A percentile compares a stretch with the other conserved stretches of the same genome.
Conservation (phyloP, 2,113 vertebrate genomes). For the Eublepharis macularius region DNA sequence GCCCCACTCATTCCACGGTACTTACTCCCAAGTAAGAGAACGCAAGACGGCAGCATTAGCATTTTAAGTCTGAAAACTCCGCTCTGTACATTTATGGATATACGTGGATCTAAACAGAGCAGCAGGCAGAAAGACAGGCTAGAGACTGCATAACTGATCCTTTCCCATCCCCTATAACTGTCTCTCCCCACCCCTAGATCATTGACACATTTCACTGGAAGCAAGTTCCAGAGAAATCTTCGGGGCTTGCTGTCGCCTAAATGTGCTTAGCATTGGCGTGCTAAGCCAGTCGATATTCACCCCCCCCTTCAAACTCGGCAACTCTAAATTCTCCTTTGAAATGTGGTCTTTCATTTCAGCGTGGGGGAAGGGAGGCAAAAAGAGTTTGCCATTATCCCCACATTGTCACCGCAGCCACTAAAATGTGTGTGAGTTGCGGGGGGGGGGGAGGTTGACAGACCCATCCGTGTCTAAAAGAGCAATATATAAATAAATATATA, state of each 20-base stretch:
- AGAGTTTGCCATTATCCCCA: neutral
- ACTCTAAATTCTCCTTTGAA: neutral
- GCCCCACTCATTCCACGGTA: too few species aligned
- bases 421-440: conserved; percentile 11
- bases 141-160: too few species aligned
- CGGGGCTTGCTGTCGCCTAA: neutral
- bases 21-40: neutral
- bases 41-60: neutral
- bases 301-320: neutral
- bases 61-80: neutral
- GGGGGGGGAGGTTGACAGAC: conserved; percentile 9
- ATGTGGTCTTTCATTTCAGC: neutral
- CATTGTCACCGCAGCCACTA: conserved; percentile 3
- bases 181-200: neutral
- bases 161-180: neutral
- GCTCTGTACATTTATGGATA: neutral
- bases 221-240: neutral
- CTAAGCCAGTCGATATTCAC: neutral
- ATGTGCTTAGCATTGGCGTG: neutral
- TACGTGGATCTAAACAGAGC: neutral
- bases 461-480: conserved; percentile 34
- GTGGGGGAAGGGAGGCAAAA: neutral
- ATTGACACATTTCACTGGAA: neutral
- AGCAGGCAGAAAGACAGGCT: neutral
- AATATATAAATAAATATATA: neutral